Evolutionary conservation across 2,113 vertebrate genomes (phyloP).

Genomic region (Vidua macroura): DNA sequence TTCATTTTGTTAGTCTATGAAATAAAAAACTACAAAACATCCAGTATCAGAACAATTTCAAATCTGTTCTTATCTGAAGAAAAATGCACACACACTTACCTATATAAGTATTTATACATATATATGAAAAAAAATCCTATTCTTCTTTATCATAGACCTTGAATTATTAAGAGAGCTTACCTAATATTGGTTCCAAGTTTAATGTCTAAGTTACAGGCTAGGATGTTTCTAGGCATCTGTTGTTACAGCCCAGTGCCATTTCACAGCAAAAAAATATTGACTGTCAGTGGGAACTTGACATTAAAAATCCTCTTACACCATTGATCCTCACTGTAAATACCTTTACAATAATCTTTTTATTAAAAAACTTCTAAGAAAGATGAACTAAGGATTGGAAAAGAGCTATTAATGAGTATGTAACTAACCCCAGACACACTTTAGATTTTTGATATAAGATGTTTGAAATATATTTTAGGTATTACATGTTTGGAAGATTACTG

Average conservation of each 20-base stretch:
- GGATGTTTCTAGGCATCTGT: background rate
- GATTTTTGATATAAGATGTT: background rate
- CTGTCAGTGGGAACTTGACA: background rate
- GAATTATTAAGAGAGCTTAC: background rate
- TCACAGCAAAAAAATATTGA: background rate
- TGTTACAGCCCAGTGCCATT: background rate
- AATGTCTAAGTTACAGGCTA: background rate
- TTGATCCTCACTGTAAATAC: background rate
- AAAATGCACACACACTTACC: background rate
- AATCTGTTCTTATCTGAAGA: background rate
- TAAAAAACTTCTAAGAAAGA: background rate
- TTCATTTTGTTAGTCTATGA: background rate
- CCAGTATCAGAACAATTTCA: background rate
- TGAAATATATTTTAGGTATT: background rate
- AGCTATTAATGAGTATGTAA: background rate
- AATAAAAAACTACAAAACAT: background rate
- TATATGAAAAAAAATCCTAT: background rate
- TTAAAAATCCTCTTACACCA: background rate
- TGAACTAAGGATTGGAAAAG: background rate
- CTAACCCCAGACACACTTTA: background rate
- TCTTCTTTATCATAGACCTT: background rate
- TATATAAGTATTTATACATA: fast-evolving
- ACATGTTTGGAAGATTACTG: background rate
- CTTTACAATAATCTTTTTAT: background rate
- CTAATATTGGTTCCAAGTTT: background rate